Conservation (phyloP, 2,797 vertebrate genomes). For the Morus bassanus region DNA sequence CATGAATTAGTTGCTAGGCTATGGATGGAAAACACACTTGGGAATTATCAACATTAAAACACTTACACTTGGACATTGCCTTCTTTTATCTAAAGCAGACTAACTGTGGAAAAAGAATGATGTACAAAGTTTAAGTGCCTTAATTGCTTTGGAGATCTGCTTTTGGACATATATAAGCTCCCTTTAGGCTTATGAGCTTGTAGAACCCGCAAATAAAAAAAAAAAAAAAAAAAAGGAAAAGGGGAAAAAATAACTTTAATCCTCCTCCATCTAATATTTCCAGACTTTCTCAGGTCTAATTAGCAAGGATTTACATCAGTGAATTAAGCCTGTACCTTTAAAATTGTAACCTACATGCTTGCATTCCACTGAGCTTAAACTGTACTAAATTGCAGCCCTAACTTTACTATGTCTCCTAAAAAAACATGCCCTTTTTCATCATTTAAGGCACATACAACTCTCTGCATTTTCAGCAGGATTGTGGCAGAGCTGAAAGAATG, state of each 20-base stretch:
- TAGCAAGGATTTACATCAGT: not conserved
- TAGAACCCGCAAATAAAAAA: not conserved
- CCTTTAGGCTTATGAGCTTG: not conserved
- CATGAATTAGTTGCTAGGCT: not conserved
- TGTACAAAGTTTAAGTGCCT: not conserved
- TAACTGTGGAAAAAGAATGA: not conserved
- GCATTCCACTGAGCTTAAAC: not conserved
- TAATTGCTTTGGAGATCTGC: constrained; percentile 1
- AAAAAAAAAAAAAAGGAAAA: not conserved
- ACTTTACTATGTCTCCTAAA: not conserved
- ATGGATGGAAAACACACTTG: not conserved
- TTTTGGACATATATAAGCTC: not conserved
- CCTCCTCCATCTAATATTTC: not conserved
- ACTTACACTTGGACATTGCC: not conserved
- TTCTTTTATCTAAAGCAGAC: not conserved
- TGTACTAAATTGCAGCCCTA: not conserved
- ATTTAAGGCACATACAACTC: not conserved
- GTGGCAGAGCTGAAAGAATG: constrained; percentile 10
- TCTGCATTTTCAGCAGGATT: not conserved
- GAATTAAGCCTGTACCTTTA: not conserved
- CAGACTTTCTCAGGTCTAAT: not conserved
- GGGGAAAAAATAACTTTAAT: too few species aligned
- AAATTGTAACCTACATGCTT: not conserved
- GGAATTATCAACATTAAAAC: not conserved
- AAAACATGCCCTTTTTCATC: not conserved